Conservation (phyloP, 2,888 invertebrate species). For the Drosophila paramelanica region DNA sequence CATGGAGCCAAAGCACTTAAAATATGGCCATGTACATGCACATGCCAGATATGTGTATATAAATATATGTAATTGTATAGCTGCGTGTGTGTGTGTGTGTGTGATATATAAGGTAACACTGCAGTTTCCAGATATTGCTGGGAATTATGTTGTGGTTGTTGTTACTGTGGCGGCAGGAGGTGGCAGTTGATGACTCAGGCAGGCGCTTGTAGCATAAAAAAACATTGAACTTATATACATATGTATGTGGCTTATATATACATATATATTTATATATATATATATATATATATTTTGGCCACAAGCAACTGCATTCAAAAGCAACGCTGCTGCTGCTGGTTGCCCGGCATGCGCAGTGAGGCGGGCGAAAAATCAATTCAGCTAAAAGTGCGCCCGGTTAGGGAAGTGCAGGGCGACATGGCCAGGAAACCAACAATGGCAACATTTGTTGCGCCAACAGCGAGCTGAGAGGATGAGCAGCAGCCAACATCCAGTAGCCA, state of each 20-base stretch:
- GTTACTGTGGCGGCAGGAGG: conserved; percentile 31
- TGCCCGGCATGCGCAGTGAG: conserved; percentile 79
- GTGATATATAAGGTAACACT: conserved; percentile 33
- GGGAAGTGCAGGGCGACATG: conserved; percentile 59
- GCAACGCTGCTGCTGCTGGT: conserved; percentile 27
- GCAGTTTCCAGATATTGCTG: conserved; percentile 56
- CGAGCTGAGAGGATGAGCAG: conserved; percentile 6
- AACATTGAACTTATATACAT: conserved; percentile 8
- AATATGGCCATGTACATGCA: conserved; percentile 67
- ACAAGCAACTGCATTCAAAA: conserved; percentile 56
- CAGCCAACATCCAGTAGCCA: conserved; percentile 6
- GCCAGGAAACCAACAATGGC: conserved; percentile 57
- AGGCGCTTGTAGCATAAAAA: conserved; percentile 34
- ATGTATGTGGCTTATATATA: conserved; percentile 2
- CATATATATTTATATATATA: conserved; percentile 6
- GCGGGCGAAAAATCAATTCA: conserved; percentile 81
- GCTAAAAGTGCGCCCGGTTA: conserved; percentile 80
- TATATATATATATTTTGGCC: neutral
- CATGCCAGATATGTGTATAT: conserved; percentile 15
- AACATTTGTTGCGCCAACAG: conserved; percentile 76
- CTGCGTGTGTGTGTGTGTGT: neutral
- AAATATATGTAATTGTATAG: conserved; percentile 1
- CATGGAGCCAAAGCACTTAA: conserved; percentile 56
- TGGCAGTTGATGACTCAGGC: conserved; percentile 56
- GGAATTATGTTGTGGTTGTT: conserved; percentile 26